phyloP scores from a whole-genome alignment of 2,113 vertebrate genomes.

The Loxodonta africana region DNA sequence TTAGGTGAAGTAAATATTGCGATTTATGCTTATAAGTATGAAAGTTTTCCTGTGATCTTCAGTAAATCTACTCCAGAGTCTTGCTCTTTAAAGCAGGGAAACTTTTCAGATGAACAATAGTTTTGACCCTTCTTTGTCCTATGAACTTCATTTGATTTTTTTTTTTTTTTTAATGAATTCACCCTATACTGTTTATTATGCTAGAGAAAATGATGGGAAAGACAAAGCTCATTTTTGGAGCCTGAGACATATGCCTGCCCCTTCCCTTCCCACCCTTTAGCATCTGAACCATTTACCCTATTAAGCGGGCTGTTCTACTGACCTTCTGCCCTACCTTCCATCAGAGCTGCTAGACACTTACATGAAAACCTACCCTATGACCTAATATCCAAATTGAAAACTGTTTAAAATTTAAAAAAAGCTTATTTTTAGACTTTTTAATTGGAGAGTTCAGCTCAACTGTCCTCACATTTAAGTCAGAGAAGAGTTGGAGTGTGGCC shows the following conservation, averaged over 20 bases:
- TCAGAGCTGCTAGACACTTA: neutral
- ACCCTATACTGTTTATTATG: neutral
- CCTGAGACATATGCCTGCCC: neutral
- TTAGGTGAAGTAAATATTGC: slow-evolving; percentile 43
- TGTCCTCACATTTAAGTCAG: neutral
- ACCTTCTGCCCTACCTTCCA: neutral
- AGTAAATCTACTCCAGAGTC: neutral
- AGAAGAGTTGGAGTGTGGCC: neutral
- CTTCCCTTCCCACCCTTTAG: neutral
- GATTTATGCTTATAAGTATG: neutral
- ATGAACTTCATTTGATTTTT: neutral
- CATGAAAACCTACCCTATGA: neutral
- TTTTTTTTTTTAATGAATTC: slow-evolving; percentile 43
- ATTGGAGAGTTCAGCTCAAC: neutral
- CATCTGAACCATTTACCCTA: neutral
- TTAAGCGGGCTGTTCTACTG: neutral
- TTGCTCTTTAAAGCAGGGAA: neutral
- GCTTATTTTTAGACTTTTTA: neutral
- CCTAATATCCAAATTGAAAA: neutral
- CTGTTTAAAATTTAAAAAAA: neutral
- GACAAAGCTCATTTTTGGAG: neutral
- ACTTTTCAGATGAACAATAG: neutral
- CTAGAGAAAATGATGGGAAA: neutral
- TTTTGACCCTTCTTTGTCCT: neutral
- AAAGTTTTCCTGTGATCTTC: neutral